A percentile compares a stretch with the other conserved stretches of the same genome.
phyloP scores from a whole-genome alignment of 2,113 vertebrate genomes.

The Ammodytes dubius region DNA sequence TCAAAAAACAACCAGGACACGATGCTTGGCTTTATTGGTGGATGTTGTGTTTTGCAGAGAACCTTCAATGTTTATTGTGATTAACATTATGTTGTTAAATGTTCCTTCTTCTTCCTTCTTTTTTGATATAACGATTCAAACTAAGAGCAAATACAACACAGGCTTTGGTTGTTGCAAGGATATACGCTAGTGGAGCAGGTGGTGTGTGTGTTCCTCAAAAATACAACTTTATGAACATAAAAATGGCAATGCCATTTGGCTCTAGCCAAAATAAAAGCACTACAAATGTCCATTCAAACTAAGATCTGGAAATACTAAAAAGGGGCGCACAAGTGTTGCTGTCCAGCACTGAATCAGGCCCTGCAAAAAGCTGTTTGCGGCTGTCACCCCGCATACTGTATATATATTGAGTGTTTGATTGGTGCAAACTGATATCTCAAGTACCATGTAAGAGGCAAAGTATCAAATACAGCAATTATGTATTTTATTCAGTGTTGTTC shows the following conservation, averaged over 20 bases:
- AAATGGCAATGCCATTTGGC: neutral
- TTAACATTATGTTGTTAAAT: neutral
- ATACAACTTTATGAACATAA: neutral
- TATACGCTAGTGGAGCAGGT: neutral
- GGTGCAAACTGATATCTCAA: slow-evolving; percentile 2
- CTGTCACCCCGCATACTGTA: neutral
- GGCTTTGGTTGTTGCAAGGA: neutral
- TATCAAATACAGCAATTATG: neutral
- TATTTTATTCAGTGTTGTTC: neutral
- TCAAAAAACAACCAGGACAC: neutral
- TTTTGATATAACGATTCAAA: neutral
- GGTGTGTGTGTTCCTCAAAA: neutral
- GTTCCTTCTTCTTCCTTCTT: too few species aligned
- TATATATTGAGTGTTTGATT: slow-evolving; percentile 22
- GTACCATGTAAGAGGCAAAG: neutral
- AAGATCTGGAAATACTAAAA: neutral
- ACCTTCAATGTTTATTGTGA: neutral
- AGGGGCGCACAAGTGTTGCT: neutral
- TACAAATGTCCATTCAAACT: slow-evolving; percentile 15
- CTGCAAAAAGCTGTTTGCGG: slow-evolving; percentile 4
- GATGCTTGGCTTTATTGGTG: neutral
- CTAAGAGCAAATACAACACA: neutral
- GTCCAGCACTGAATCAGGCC: neutral
- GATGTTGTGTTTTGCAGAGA: neutral
- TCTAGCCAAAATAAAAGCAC: neutral